Evolutionary conservation across 2,113 vertebrate species (phyloP).

Genomic region (Meles meles): DNA sequence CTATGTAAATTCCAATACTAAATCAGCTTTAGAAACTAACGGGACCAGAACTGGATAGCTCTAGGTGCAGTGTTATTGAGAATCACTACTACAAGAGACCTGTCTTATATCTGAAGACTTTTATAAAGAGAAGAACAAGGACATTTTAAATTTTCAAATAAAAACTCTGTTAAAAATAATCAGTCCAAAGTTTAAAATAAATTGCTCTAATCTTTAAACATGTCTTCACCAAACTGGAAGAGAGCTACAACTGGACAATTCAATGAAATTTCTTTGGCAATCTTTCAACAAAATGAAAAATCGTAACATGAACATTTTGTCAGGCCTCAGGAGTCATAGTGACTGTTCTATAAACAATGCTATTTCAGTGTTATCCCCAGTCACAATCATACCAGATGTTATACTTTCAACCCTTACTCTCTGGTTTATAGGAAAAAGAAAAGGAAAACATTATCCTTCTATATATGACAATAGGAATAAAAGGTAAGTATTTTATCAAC

Average conservation of each 20-base stretch:
- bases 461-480: constrained; percentile 21
- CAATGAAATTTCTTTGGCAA: constrained; percentile 62
- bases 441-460: not conserved
- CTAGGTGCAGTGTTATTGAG: not conserved
- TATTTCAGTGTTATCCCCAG: constrained; percentile 42
- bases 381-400: constrained; percentile 72
- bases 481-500: constrained; percentile 58
- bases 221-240: constrained; percentile 50
- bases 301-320: constrained; percentile 11
- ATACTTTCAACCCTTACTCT: constrained; percentile 42
- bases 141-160: constrained; percentile 42
- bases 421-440: constrained; percentile 25
- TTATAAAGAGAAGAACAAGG: not conserved
- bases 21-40: constrained; percentile 10
- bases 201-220: constrained; percentile 27
- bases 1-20: not conserved
- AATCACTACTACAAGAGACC: not conserved
- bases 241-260: constrained; percentile 57
- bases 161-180: constrained; percentile 14
- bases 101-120: not conserved
- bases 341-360: constrained; percentile 73
- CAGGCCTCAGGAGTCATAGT: constrained; percentile 53
- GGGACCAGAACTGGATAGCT: not conserved
- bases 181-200: constrained; percentile 47
- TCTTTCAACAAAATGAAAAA: constrained; percentile 71